These are phyloP conservation scores for Diplolepis rosae DNA, from an alignment of 2,888 invertebrate species.

Conservation along the genomic window DNA sequence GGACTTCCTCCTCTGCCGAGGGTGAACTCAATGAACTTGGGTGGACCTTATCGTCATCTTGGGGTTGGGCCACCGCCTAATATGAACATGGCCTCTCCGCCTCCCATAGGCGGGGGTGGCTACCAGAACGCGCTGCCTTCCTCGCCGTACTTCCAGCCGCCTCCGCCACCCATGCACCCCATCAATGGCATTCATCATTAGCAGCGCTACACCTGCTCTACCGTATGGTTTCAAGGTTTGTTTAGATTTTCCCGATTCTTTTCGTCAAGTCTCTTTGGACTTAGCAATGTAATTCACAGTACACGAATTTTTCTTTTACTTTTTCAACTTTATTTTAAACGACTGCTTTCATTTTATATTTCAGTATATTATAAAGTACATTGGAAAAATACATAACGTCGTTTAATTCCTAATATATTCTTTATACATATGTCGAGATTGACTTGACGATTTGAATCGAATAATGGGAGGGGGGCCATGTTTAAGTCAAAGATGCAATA, in stretches of 20 bases:
- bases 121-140: constrained; percentile 48
- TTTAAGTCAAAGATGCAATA: constrained; percentile 10
- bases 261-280: constrained; percentile 50
- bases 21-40: constrained; percentile 41
- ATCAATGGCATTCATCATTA: constrained; percentile 55
- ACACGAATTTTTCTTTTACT: background rate
- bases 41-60: constrained; percentile 46
- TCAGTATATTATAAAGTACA: background rate
- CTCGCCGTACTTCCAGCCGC: constrained; percentile 51
- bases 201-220: constrained; percentile 48
- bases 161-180: constrained; percentile 52
- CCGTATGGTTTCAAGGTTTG: constrained; percentile 53
- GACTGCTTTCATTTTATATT: background rate
- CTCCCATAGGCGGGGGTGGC: constrained; percentile 47
- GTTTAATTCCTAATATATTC: background rate
- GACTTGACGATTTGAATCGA: constrained; percentile 48
- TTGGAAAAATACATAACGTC: too few species aligned
- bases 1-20: constrained; percentile 41
- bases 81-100: constrained; percentile 39
- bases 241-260: constrained; percentile 45
- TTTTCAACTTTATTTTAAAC: background rate
- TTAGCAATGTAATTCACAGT: constrained; percentile 1
- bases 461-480: constrained; percentile 35
- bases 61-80: constrained; percentile 37
- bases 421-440: constrained; percentile 38